Evolutionary conservation across 1,140 invertebrate species (phyloP), one percentile per base, ranked within the genome.

Genomic region (Ylistrum balloti): DNA sequence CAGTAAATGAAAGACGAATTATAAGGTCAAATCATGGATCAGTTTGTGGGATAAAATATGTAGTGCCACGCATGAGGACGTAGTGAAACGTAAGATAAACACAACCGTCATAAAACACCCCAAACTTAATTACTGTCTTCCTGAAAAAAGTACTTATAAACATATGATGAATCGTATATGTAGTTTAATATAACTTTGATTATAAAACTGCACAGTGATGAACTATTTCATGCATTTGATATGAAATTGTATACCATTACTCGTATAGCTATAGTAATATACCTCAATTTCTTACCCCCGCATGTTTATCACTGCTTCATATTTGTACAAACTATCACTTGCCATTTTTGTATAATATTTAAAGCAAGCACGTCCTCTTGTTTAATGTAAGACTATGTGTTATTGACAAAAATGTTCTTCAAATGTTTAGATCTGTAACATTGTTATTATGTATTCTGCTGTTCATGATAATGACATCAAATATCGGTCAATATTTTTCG

Each of bases 101-200:
- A 93, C 92, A 48, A 85, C 20, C 89, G 91, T 93, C 0, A 91
- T 93, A 20, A 90, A 94, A 86, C 90, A 92, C 7, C 86, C 45
- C 85, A 91, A n/a, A 33, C 92, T 38, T 94, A 94, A 33, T 93
- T 92, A 93, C 13, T 94, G 91, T 86, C 86, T 94, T 28, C 91
- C 93, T 86, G 45, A 91, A 15, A 88, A 90, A 9, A 56, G 88
- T 1, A 35, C 28, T 20, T 87, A 91, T 9, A 89, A 88, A 7
- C 89, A 88, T 90, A 85, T 32, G 0, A 93, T 93, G 91, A 93
- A 90, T 86, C 85, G 90, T 20, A 89, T 93, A 87, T 20, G 88
- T 45, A 93, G 88, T 22, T 35, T 93, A 0, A 89, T 90, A 0
- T 38, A 91, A n/a, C 34, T 89, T 91, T 32, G 91, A 88, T 88